Evolutionary conservation across 2,797 vertebrate genomes (phyloP).

Genomic region (Alauda arvensis): DNA sequence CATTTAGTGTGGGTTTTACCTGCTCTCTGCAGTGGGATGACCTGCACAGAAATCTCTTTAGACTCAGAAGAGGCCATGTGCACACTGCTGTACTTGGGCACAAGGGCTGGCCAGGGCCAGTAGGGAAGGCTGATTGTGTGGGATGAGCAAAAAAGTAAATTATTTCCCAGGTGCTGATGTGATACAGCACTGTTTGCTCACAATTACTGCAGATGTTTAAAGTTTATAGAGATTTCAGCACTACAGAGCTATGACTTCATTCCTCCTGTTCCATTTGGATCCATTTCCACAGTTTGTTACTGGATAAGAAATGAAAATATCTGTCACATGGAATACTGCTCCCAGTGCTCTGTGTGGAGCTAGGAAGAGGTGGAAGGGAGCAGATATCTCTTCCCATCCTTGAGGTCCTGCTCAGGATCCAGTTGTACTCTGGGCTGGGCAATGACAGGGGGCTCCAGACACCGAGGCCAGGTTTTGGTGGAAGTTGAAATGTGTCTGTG

Average conservation of each 20-base stretch:
- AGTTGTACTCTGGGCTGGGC: neutral
- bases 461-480: neutral
- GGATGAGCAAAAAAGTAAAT: neutral
- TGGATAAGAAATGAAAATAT: neutral
- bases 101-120: neutral
- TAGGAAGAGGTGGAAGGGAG: neutral
- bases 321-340: neutral
- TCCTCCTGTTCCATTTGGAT: neutral
- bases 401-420: neutral
- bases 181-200: neutral
- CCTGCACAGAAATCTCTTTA: neutral
- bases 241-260: neutral
- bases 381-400: neutral
- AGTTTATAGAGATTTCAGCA: neutral
- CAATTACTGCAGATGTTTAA: neutral
- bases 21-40: neutral
- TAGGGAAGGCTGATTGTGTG: neutral
- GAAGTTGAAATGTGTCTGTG: rapidly evolving
- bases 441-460: neutral
- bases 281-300: neutral
- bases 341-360: neutral
- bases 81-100: neutral
- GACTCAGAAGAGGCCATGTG: rapidly evolving
- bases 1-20: neutral
- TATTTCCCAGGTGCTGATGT: neutral